A percentile compares a stretch with the other conserved stretches of the same genome.
Evolutionary conservation across 1,140 invertebrate species (phyloP).

Genomic region (Tetranychus cinnabarinus): DNA sequence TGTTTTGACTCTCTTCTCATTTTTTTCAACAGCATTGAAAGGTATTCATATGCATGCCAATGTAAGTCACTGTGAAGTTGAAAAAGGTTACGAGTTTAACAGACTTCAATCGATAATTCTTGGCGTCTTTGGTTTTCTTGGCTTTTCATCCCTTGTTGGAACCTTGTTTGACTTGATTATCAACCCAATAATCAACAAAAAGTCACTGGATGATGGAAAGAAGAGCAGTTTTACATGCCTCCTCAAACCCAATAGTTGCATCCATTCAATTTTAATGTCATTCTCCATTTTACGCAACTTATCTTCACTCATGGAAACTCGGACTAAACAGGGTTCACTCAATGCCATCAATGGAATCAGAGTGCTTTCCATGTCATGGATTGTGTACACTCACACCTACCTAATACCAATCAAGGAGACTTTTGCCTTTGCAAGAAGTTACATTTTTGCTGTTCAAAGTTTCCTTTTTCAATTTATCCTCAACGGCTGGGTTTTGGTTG

Average conservation of each 20-base stretch:
- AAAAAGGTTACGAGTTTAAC: neutral
- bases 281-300: neutral
- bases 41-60: neutral
- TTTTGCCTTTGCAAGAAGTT: neutral
- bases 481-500: slow-evolving; percentile 13
- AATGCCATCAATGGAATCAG: slow-evolving; percentile 41
- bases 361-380: slow-evolving; percentile 71
- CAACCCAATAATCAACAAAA: too few relatives aligned
- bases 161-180: neutral
- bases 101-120: neutral
- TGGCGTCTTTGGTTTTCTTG: neutral
- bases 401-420: slow-evolving; percentile 6
- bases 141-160: neutral
- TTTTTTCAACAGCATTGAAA: neutral
- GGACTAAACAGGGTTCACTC: neutral
- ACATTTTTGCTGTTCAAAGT: slow-evolving; percentile 2
- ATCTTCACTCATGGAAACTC: neutral
- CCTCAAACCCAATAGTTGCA: neutral
- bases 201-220: too few relatives aligned
- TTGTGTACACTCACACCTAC: slow-evolving; percentile 65
- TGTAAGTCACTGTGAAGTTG: neutral
- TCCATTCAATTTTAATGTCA: neutral
- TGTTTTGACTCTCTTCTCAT: too few relatives aligned
- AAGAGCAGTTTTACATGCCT: neutral
- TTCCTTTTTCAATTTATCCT: slow-evolving; percentile 13